phyloP scores from a whole-genome alignment of 2,113 vertebrate genomes.

The Centropristis striata region DNA sequence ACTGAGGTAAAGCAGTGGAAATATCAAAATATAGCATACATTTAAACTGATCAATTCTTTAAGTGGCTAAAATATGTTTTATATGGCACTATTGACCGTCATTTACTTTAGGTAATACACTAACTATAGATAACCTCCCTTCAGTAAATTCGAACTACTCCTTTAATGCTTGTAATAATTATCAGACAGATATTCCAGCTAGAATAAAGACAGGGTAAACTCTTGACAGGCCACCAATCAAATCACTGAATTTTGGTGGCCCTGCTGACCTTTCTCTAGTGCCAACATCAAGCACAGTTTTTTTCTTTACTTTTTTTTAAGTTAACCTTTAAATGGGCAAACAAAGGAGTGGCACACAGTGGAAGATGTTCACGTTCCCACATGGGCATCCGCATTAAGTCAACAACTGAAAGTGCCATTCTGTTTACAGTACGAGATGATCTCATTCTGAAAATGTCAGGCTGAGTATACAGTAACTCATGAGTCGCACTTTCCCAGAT shows the following conservation, averaged over 20 bases:
- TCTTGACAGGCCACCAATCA: background rate
- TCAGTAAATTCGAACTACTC: background rate
- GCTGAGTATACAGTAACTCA: constrained; percentile 15
- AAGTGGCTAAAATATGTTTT: too few relatives aligned
- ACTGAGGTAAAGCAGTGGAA: too few relatives aligned
- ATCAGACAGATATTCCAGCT: background rate
- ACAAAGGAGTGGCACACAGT: constrained; percentile 38
- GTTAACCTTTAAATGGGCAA: constrained; percentile 38
- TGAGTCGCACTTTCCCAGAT: constrained; percentile 26
- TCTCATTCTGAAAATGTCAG: constrained; percentile 49
- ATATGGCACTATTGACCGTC: too few relatives aligned
- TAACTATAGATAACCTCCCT: too few relatives aligned
- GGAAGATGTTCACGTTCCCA: constrained; percentile 29
- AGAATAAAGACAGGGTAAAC: background rate
- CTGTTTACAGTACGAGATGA: constrained; percentile 43
- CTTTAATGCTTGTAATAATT: background rate
- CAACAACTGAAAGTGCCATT: constrained; percentile 32
- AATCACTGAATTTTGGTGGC: background rate
- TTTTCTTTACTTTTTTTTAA: too few relatives aligned
- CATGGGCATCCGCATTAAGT: constrained; percentile 26
- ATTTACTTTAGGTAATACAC: too few relatives aligned
- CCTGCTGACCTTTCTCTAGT: background rate
- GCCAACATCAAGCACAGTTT: background rate
- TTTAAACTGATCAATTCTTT: too few relatives aligned
- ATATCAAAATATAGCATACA: too few relatives aligned